Evolutionary conservation across 2,888 invertebrate species (phyloP), one percentile per base, ranked within the genome.

Genomic region (Sminthurinus aureus): DNA sequence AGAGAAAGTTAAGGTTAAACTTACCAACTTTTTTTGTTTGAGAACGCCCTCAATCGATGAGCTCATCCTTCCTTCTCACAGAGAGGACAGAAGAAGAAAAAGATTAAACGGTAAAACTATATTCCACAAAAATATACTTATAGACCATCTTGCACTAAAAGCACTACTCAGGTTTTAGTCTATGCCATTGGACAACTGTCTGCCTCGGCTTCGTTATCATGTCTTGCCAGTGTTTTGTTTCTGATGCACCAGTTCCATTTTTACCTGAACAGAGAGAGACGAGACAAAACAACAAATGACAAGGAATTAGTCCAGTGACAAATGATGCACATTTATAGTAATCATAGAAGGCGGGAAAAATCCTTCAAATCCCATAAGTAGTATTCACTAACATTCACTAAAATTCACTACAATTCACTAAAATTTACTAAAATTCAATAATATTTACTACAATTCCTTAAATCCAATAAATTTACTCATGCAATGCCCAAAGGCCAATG

Each of bases 221-320:
- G 90, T 98, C 98, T 90, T 97, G 97, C 98, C 98, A 98, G 91
- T 98, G 98, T 90, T 98, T 97, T 66, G 97, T 97, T 91, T 98
- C 98, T 83, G 96, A 94, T 22, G 98, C 97, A 0, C 98, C 98
- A 81, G 97, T 97, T 15, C 96, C 96, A 90, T 96, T 96, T 91
- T 96, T 96, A 83, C 96, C 96, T 96, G 92, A n/a, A 93, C 69
- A 69, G 13, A 58, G 13, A 58, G 58, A 9, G 58, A 58, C 2
- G 18, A 58, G 18, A 9, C 4, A 58, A 58, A 58, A 58, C 1
- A 58, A 4, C 38, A 58, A 58, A 52, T 11, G 9, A 52, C 52
- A 52, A 8, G 52, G 9, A 52, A 52, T 52, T 52, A n/a, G n/a
- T n/a, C n/a, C n/a, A n/a, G n/a, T n/a, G n/a, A n/a, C n/a, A n/a